Evolutionary conservation across 2,888 invertebrate genomes (phyloP).

Genomic region (Smittia aterrima): DNA sequence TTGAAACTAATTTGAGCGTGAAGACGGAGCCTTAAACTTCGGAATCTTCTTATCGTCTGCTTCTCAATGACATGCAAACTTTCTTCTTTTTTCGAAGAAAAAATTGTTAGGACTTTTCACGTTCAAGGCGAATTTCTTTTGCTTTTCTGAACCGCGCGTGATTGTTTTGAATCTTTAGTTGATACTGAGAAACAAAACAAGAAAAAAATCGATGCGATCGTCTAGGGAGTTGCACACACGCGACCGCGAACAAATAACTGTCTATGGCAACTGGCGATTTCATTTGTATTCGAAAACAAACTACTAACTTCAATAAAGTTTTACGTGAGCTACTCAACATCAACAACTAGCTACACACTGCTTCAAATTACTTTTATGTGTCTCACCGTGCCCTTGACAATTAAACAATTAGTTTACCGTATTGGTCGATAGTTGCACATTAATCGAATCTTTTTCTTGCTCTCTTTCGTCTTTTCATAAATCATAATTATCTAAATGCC

Average conservation of each 20-base stretch:
- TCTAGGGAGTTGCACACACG: slow-evolving; percentile 2
- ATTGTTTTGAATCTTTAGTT: slow-evolving; percentile 28
- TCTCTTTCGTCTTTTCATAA: not conserved
- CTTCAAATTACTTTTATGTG: not conserved
- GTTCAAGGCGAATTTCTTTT: not conserved
- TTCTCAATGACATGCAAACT: not conserved
- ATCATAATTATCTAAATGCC: too few species aligned
- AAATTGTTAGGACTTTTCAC: slow-evolving; percentile 7
- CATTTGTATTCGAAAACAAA: slow-evolving; percentile 10
- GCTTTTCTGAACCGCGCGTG: slow-evolving; percentile 18
- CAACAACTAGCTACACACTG: not conserved
- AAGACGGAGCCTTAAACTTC: not conserved
- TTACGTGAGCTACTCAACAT: not conserved
- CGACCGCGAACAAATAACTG: not conserved
- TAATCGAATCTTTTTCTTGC: not conserved
- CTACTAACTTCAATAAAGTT: not conserved
- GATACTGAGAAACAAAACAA: slow-evolving; percentile 31
- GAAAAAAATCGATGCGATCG: slow-evolving; percentile 5
- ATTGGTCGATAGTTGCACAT: not conserved
- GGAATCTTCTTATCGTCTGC: not conserved
- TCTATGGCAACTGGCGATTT: not conserved
- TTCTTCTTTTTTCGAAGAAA: not conserved
- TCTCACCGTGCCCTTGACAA: slow-evolving; percentile 10
- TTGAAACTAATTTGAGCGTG: not conserved
- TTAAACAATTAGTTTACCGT: slow-evolving; percentile 8